Evolutionary conservation across 2,797 vertebrate genomes (phyloP), one percentile per base, ranked within the genome.

Genomic region (Danio tinwini): DNA sequence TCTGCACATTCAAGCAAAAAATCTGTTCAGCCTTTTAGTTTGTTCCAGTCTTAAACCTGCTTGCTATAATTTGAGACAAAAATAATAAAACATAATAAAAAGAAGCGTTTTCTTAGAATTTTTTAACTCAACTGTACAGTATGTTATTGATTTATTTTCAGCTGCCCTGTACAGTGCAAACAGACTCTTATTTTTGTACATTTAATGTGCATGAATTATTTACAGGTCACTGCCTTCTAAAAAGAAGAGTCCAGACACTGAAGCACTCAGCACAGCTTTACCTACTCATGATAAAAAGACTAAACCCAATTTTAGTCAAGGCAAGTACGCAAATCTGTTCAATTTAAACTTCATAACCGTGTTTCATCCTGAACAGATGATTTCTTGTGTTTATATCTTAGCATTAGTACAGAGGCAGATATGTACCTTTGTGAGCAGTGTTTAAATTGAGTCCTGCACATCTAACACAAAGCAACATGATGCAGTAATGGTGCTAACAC

Each of bases 241-340:
- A 67, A 29, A 58, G 14, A 9, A 45, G 71, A 47, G 14, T 29
- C 19, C 55, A n/a, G 19, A 59, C 13, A 73, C 4, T 8, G 42
- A 71, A 40, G 68, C 6, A 3, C 7, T 19, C 3, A 70, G 40
- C 42, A 14, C 76, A 50, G 17, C 49, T 78, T 13, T 29, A n/a
- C n/a, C 74, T 53, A 55, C 19, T 14, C 6, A 19, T 56, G 45
- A 75, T 44, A 65, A 81, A 16, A 62, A 77, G 21, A 74, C 13
- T 37, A 29, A 70, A 11, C 39, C 52, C 1, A 10, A 6, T 56
- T 0, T 50, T 19, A 76, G 14, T 37, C 42, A 47, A 83, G 76
- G 74, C 49, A 79, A 70, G 65, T 74, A 19, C 10, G 37, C 29
- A 40, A 53, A 65, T 5, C 6, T 47, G 50, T 50, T 9, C 13